Percentiles rank a stretch among this genome's conserved stretches.
Conservation (phyloP, 2,888 invertebrate species). For the Meteorus cinctellus region DNA sequence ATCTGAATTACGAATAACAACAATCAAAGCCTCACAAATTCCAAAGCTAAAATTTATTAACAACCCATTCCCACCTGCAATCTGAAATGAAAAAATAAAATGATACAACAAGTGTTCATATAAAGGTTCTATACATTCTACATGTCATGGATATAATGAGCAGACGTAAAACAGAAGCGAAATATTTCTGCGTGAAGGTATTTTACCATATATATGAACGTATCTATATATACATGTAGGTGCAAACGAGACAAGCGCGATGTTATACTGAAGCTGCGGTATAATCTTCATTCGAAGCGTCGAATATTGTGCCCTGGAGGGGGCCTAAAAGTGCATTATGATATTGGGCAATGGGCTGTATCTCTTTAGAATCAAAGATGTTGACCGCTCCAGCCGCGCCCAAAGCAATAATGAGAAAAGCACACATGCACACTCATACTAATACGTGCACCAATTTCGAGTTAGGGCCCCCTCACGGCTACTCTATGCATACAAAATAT, state of each 20-base stretch:
- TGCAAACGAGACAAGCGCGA: conserved; percentile 55
- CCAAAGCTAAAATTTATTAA: too few relatives aligned
- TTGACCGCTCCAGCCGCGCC: conserved; percentile 48
- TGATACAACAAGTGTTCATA: conserved; percentile 17
- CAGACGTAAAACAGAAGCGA: conserved; percentile 55
- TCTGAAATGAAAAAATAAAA: background rate
- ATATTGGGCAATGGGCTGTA: conserved; percentile 61
- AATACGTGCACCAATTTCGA: background rate
- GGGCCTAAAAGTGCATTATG: conserved; percentile 58
- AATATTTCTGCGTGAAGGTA: conserved; percentile 37
- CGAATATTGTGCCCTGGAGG: conserved; percentile 43
- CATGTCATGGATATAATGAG: conserved; percentile 52
- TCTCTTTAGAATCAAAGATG: conserved; percentile 59
- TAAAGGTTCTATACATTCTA: conserved; percentile 10
- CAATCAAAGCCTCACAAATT: too few relatives aligned
- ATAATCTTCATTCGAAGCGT: conserved; percentile 45
- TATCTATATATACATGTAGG: conserved; percentile 38
- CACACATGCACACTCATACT: conserved; percentile 24
- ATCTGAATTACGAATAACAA: too few relatives aligned
- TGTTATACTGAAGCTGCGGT: conserved; percentile 46
- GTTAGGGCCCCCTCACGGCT: conserved; percentile 51
- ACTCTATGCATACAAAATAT: conserved; percentile 73
- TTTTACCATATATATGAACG: background rate
- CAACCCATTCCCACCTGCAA: background rate
- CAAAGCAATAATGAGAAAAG: conserved; percentile 38